Conservation (phyloP, 2,113 vertebrate genomes). For the Phalacrocorax aristotelis region DNA sequence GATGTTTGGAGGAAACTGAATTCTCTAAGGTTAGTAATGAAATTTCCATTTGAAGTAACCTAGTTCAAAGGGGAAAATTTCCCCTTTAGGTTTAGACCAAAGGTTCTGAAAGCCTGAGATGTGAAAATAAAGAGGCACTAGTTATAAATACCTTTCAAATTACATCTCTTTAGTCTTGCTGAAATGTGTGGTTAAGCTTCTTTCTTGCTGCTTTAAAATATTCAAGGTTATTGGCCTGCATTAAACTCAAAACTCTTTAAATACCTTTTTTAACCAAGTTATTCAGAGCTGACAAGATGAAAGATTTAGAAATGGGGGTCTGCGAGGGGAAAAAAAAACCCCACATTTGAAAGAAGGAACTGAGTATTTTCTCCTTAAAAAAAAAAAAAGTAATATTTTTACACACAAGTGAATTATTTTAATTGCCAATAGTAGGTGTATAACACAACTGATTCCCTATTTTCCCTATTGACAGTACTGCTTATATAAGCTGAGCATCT, state of each 20-base stretch:
- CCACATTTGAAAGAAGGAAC: not conserved
- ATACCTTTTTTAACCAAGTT: conserved; percentile 24
- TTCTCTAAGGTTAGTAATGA: conserved; percentile 58
- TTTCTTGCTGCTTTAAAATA: conserved; percentile 50
- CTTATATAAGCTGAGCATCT: not conserved
- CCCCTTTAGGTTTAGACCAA: conserved; percentile 66
- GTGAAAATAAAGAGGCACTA: conserved; percentile 57
- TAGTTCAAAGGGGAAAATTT: conserved; percentile 53
- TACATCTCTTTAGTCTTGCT: conserved; percentile 63
- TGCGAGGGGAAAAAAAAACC: not conserved
- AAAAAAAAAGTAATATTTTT: not conserved
- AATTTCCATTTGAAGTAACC: conserved; percentile 67
- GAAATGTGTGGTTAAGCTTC: conserved; percentile 62
- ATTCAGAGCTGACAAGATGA: not conserved
- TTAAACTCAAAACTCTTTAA: conserved; percentile 58
- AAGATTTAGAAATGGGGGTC: conserved; percentile 3
- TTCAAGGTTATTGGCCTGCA: conserved; percentile 62
- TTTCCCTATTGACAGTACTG: not conserved
- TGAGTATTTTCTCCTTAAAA: not conserved
- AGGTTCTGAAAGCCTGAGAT: conserved; percentile 63
- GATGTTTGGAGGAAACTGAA: conserved; percentile 11
- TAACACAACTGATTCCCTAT: not conserved
- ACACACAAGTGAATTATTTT: not conserved
- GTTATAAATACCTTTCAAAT: conserved; percentile 53
- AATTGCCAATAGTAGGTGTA: not conserved